A percentile compares a stretch with the other conserved stretches of the same genome.
Conservation (phyloP, 2,113 vertebrate species). For the Thamnaconus septentrionalis region DNA sequence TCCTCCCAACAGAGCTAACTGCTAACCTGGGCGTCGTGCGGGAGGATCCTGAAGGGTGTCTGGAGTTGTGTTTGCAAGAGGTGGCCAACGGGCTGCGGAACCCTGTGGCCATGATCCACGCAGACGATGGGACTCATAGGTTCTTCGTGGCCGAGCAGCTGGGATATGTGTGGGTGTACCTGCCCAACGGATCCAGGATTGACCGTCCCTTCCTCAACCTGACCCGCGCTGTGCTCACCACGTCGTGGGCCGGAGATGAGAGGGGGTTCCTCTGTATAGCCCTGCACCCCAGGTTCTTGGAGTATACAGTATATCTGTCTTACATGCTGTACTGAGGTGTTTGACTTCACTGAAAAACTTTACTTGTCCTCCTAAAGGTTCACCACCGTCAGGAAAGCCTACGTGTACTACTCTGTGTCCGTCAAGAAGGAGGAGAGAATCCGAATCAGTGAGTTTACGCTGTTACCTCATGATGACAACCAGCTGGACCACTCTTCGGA, state of each 20-base stretch:
- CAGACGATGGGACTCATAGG: constrained; percentile 79
- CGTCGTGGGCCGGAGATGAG: constrained; percentile 81
- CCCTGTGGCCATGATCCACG: constrained; percentile 83
- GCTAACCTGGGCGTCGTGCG: constrained; percentile 73
- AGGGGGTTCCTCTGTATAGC: constrained; percentile 82
- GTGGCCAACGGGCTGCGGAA: constrained; percentile 81
- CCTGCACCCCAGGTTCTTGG: constrained; percentile 73
- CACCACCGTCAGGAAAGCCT: constrained; percentile 73
- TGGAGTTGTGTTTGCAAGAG: constrained; percentile 81
- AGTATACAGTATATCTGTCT: too few relatives aligned
- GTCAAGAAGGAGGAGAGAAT: constrained; percentile 79
- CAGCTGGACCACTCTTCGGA: constrained; percentile 80
- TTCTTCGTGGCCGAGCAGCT: constrained; percentile 84
- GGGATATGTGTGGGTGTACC: constrained; percentile 81
- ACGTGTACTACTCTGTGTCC: constrained; percentile 82
- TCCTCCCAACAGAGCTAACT: constrained; percentile 64
- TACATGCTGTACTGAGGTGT: too few relatives aligned
- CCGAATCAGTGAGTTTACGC: constrained; percentile 79
- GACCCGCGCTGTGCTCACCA: constrained; percentile 77
- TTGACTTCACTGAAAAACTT: not conserved
- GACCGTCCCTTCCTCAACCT: constrained; percentile 83
- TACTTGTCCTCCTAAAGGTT: constrained; percentile 48
- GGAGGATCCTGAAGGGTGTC: constrained; percentile 74
- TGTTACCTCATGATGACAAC: constrained; percentile 73
- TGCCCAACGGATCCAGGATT: constrained; percentile 77